Evolutionary conservation across 2,113 vertebrate species (phyloP), one percentile per base, ranked within the genome.

Genomic region (Edolisoma coerulescens): DNA sequence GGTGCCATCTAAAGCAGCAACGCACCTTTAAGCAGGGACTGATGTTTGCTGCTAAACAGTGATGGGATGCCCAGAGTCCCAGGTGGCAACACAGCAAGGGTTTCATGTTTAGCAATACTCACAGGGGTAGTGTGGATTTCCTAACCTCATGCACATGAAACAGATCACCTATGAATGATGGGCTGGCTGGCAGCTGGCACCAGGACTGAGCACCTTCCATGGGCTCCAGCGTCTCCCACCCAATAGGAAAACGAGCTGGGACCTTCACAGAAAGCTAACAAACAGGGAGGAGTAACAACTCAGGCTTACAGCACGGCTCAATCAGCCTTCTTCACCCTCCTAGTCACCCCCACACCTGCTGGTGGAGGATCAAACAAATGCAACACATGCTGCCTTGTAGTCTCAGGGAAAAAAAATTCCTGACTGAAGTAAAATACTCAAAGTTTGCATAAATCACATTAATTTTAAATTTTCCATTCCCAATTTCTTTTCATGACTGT

Each of bases 121-220:
- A 33, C 21, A 33, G 42, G 45, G 57, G 21, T 26, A 13, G 26
- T 17, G 4, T 52, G 37, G 45, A 16, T 50, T 74, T 61, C 37
- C 41, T 26, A 60, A 61, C 4, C 8, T 30, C 35, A 17, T 0
- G 0, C 17, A 44, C 16, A 4, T 4, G 32, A 6, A 63, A 37
- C 4, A 33, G 16, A 37, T 16, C 37, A 83, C 30, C 23, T 0
- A 0, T 1, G 49, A 69, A 42, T 2, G 20, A 64, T 9, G 28
- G 35, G 13, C 35, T 92, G 32, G 24, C 30, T 26, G 57, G 33
- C 24, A 77, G 33, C 39, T 53, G 54, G 49, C 50, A 50, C 17
- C 28, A 78, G 35, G 49, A 47, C 39, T 76, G 49, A 11, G 57
- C 22, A 6, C 37, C n/a, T 53, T 11, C 45, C 49, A 10, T 0